Evolutionary conservation across 2,797 vertebrate species (phyloP), one percentile per base, ranked within the genome.

Genomic region (Falco columbarius): DNA sequence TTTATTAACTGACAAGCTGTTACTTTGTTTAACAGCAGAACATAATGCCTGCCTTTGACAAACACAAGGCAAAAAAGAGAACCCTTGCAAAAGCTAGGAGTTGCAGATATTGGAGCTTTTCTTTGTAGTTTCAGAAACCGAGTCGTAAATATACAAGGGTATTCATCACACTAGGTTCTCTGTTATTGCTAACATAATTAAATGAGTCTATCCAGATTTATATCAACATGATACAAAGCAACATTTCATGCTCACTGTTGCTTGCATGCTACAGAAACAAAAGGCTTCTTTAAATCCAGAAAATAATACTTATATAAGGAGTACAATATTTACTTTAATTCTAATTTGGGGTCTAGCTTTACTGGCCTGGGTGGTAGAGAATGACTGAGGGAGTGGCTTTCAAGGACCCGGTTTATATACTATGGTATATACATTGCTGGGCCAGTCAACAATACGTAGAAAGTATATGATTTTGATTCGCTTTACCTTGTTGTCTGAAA

Each of bases 1-100:
- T 96, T 91, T 94, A 86, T 88, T 91, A 93, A 88, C 29, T 1
- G 5, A 55, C 79, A 88, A 81, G 70, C 76, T 93, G 81, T 93
- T 91, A 74, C 58, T 91, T 88, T 87, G 67, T 92, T 93, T 88
- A 88, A 85, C 51, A 88, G 61, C 19, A 84, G 76, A 93, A 86
- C 51, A 91, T 51, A 75, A 77, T 86, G 70, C 58, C 27, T 81
- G 14, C 40, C 10, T 85, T 82, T 81, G 73, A 88, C 44, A 95
- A 88, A 81, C 58, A 82, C 24, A 66, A 75, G 29, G 23, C 30
- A 70, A 90, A 90, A 70, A 40, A 40, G 12, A 77, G 21, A 71
- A 44, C 12, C 22, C 22, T 62, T 88, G 36, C 38, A 77, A 90
- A 94, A 88, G 34, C 90, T 51, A 40, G 12, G 59, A 91, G 51